phyloP scores from a whole-genome alignment of 2,113 vertebrate genomes.

The Cryptomyrus ogoouensis region DNA sequence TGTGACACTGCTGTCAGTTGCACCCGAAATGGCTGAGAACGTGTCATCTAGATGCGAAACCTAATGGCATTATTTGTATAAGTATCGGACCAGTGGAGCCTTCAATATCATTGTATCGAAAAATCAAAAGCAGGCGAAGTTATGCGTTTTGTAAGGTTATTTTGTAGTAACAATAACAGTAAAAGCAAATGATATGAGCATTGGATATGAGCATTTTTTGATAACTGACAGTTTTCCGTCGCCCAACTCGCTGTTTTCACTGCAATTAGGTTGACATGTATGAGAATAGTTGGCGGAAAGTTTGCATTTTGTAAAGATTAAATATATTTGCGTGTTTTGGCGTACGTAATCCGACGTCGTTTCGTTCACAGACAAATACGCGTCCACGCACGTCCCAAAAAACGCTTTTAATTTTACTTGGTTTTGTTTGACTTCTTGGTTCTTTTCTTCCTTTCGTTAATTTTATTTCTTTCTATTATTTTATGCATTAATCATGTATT shows the following conservation, averaged over 20 bases:
- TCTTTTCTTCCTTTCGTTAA: background rate
- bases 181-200: background rate
- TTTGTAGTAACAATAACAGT: background rate
- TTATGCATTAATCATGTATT: background rate
- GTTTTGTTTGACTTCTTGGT: background rate
- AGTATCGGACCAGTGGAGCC: background rate
- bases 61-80: background rate
- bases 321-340: background rate
- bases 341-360: background rate
- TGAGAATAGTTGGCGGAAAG: background rate
- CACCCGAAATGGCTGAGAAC: background rate
- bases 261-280: background rate
- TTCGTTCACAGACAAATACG: background rate
- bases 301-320: background rate
- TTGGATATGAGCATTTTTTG: background rate
- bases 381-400: background rate
- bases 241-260: background rate
- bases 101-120: background rate
- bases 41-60: background rate
- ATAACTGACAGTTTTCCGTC: background rate
- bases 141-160: background rate
- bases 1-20: no score
- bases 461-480: background rate
- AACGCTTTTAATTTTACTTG: background rate
- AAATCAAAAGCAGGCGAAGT: background rate